These are phyloP conservation scores for Genyomyrus donnyi DNA, from an alignment of 2,113 vertebrate genomes.

Conservation along the genomic window DNA sequence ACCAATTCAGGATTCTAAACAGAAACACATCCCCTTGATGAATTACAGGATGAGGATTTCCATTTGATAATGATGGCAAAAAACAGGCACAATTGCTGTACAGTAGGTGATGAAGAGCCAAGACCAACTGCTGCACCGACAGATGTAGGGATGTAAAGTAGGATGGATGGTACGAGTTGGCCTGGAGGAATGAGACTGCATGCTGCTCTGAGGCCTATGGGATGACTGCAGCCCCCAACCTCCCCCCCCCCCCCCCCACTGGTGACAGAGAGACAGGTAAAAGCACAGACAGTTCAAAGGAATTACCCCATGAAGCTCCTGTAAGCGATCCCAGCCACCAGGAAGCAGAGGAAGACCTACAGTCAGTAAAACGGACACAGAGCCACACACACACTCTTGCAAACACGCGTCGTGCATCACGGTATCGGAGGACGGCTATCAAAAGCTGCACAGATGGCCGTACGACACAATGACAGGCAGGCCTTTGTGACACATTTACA, in stretches of 20 bases:
- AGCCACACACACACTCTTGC: neutral
- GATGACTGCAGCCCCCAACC: constrained; percentile 11
- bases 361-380: constrained; percentile 56
- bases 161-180: neutral
- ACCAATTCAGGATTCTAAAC: neutral
- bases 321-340: constrained; percentile 69
- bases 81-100: neutral
- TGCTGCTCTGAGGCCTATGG: constrained; percentile 24
- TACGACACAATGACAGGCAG: neutral
- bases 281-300: constrained; percentile 54
- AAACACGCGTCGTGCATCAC: neutral
- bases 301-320: constrained; percentile 98
- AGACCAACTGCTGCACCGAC: constrained; percentile 17
- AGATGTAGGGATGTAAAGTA: neutral
- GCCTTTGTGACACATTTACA: neutral
- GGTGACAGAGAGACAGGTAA: constrained; percentile 35
- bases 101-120: constrained; percentile 14
- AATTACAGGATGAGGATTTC: neutral
- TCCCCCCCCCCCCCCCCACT: neutral
- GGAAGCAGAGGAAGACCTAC: constrained; percentile 70
- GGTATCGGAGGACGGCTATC: neutral
- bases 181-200: constrained; percentile 17
- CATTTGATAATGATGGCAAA: neutral
- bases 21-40: neutral
- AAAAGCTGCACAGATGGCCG: neutral